A percentile compares a stretch with the other conserved stretches of the same genome.
phyloP scores from a whole-genome alignment of 2,797 vertebrate genomes.

The Cetoscarus ocellatus region DNA sequence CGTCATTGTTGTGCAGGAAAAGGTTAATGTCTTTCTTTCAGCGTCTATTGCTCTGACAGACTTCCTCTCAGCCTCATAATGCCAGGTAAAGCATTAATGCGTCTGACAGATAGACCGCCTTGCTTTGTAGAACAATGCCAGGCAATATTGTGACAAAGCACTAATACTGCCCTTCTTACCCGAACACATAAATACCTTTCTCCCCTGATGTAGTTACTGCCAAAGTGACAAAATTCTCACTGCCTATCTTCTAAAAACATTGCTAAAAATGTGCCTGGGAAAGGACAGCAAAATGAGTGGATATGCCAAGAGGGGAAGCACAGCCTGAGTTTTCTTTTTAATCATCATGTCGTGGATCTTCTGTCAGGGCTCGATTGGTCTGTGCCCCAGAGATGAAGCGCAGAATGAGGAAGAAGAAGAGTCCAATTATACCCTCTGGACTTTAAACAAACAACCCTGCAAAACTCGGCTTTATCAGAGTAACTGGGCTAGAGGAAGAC shows the following conservation, averaged over 20 bases:
- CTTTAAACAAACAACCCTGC: constrained; percentile 43
- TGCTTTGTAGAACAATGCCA: constrained; percentile 35
- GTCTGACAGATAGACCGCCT: constrained; percentile 28
- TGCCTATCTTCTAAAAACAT: constrained; percentile 37
- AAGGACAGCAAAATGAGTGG: constrained; percentile 40
- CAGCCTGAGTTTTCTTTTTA: constrained; percentile 35
- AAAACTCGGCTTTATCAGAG: constrained; percentile 42
- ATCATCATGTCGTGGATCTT: constrained; percentile 48
- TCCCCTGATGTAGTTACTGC: constrained; percentile 13
- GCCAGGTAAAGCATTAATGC: constrained; percentile 10
- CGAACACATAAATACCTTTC: constrained; percentile 19
- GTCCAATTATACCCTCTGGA: constrained; percentile 41
- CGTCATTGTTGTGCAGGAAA: not conserved
- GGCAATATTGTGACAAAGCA: constrained; percentile 25
- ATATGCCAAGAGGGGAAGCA: constrained; percentile 39
- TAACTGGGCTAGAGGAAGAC: constrained; percentile 28
- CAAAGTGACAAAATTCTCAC: constrained; percentile 15
- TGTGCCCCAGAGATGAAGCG: constrained; percentile 35
- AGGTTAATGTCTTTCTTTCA: constrained; percentile 18
- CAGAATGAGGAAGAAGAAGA: constrained; percentile 1
- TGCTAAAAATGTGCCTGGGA: constrained; percentile 49
- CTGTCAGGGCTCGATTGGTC: constrained; percentile 54
- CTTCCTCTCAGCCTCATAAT: constrained; percentile 5
- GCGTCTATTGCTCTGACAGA: not conserved
- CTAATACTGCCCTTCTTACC: constrained; percentile 1